Evolutionary conservation across 2,888 invertebrate genomes (phyloP).

Genomic region (Epirrita christyi): DNA sequence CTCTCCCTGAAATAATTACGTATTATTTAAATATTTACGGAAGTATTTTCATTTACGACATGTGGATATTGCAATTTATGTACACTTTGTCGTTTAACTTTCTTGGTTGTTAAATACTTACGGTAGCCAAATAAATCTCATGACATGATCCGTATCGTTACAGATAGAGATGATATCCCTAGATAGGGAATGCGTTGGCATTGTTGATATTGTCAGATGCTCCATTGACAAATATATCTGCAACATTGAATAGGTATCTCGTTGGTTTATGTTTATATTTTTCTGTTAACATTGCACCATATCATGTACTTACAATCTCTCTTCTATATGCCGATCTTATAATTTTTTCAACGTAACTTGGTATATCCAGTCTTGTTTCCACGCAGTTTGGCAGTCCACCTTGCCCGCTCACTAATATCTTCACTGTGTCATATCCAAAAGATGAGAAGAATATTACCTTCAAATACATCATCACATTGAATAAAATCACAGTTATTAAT

Average conservation of each 20-base stretch:
- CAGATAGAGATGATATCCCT: constrained; percentile 72
- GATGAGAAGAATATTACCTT: constrained; percentile 69
- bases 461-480: constrained; percentile 10
- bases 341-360: constrained; percentile 61
- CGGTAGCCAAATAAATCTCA: constrained; percentile 80
- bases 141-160: constrained; percentile 71
- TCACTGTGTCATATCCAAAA: constrained; percentile 72
- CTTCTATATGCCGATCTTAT: constrained; percentile 62
- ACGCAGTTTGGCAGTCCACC: constrained; percentile 76
- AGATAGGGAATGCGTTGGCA: constrained; percentile 72
- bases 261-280: neutral
- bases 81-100: neutral
- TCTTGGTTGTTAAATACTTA: constrained; percentile 50
- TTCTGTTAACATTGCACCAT: neutral
- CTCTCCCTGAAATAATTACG: constrained; percentile 63
- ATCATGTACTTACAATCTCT: constrained; percentile 55
- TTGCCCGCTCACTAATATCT: constrained; percentile 70
- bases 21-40: neutral
- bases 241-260: constrained; percentile 18
- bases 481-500: too few relatives aligned
- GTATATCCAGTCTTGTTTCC: constrained; percentile 72
- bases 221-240: constrained; percentile 73
- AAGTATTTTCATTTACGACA: neutral
- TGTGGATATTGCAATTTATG: neutral
- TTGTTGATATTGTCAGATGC: constrained; percentile 66